phyloP scores from a whole-genome alignment of 2,888 invertebrate species.

The Antheraea assamensis region DNA sequence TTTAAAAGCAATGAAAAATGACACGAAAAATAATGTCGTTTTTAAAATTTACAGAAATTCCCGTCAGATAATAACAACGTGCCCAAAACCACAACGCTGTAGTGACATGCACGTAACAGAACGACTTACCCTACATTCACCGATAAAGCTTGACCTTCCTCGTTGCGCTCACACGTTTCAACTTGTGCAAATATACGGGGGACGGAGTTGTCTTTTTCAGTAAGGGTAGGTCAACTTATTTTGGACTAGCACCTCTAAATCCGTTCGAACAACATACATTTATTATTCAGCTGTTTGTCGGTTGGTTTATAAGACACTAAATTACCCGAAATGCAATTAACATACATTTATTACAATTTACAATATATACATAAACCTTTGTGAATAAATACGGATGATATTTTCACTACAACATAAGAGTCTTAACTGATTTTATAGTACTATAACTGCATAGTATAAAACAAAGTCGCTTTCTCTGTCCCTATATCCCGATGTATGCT shows the following conservation, averaged over 20 bases:
- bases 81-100: neutral
- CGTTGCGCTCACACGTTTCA: constrained; percentile 22
- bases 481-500: no score
- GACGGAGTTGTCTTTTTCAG: constrained; percentile 26
- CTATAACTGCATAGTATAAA: no score
- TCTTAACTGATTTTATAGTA: no score
- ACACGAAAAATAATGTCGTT: neutral
- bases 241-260: constrained; percentile 38
- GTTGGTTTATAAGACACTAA: neutral
- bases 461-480: no score
- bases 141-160: constrained; percentile 38
- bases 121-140: constrained; percentile 44
- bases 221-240: constrained; percentile 37
- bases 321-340: no score
- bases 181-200: neutral
- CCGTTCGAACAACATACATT: constrained; percentile 47
- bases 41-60: constrained; percentile 11
- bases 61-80: neutral
- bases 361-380: no score
- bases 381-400: no score
- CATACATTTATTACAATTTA: no score
- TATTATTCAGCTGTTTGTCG: constrained; percentile 31
- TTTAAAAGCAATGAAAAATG: no score
- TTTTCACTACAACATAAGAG: no score
- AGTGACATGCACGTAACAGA: constrained; percentile 39